Evolutionary conservation across 2,888 invertebrate genomes (phyloP).

Genomic region (Eupithecia subfuscata): DNA sequence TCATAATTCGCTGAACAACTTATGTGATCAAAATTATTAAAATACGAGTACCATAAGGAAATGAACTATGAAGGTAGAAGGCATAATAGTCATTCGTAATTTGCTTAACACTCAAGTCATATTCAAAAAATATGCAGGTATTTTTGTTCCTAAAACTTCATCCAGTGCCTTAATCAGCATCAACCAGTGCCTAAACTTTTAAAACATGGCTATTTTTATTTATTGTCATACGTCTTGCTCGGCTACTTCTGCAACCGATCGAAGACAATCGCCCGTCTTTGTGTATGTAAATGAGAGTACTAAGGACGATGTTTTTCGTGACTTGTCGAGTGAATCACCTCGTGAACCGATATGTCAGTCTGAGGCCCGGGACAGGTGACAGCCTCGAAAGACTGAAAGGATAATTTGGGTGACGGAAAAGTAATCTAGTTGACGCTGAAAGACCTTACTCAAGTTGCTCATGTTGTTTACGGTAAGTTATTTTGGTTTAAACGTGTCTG

Average conservation of each 20-base stretch:
- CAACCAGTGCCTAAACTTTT: not conserved
- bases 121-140: not conserved
- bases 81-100: not conserved
- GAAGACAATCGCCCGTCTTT: slow-evolving; percentile 26
- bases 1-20: slow-evolving; percentile 19
- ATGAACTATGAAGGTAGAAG: not conserved
- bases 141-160: not conserved
- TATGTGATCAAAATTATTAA: not conserved
- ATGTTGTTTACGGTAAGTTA: not conserved
- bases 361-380: slow-evolving; percentile 35
- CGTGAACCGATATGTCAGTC: slow-evolving; percentile 33
- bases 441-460: not conserved
- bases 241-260: slow-evolving; percentile 14
- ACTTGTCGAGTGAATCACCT: slow-evolving; percentile 37
- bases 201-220: not conserved
- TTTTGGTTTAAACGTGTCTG: not conserved
- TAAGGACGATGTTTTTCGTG: slow-evolving; percentile 36
- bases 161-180: not conserved
- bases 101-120: not conserved
- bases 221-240: not conserved
- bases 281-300: slow-evolving; percentile 35
- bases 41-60: not conserved
- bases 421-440: not conserved
- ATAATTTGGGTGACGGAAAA: slow-evolving; percentile 14
- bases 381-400: slow-evolving; percentile 29